Conservation (phyloP, 2,888 invertebrate species). For the Eristalinus aeneus region DNA sequence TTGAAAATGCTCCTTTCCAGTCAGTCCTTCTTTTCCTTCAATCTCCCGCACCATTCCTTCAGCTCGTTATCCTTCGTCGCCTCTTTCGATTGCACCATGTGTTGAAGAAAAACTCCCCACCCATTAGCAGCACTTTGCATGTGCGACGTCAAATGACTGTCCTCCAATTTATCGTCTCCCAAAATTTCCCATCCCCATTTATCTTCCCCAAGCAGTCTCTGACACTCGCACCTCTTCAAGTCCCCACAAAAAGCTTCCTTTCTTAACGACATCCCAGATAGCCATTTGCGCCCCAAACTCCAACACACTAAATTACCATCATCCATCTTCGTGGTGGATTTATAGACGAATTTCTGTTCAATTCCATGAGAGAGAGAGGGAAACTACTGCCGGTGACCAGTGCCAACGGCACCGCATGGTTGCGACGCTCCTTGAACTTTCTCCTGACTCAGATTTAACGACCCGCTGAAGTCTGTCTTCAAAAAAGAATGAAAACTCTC, state of each 20-base stretch:
- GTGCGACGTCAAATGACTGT: too few species aligned
- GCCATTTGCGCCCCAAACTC: not conserved
- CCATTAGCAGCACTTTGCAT: too few species aligned
- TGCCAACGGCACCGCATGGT: not conserved
- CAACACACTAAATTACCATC: not conserved
- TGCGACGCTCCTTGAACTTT: not conserved
- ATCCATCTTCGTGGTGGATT: not conserved
- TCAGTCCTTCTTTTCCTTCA: too few species aligned
- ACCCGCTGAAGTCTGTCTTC: slow-evolving; percentile 21
- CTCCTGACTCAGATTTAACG: slow-evolving; percentile 24
- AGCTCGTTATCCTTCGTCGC: too few species aligned
- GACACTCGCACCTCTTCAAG: too few species aligned
- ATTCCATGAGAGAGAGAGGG: not conserved
- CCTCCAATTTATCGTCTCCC: too few species aligned
- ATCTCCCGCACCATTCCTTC: too few species aligned
- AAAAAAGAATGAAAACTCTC: slow-evolving; percentile 18
- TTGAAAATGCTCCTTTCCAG: too few species aligned
- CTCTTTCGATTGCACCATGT: too few species aligned
- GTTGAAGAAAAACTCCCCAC: too few species aligned
- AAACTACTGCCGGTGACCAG: not conserved
- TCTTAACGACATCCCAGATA: not conserved
- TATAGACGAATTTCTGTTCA: not conserved
- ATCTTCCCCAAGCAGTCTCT: too few species aligned
- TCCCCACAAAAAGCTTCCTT: not conserved
- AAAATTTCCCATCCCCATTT: too few species aligned